Base-by-base conservation (phyloP, 2,888 invertebrate species). In the Pegoplata infirma region DNA sequence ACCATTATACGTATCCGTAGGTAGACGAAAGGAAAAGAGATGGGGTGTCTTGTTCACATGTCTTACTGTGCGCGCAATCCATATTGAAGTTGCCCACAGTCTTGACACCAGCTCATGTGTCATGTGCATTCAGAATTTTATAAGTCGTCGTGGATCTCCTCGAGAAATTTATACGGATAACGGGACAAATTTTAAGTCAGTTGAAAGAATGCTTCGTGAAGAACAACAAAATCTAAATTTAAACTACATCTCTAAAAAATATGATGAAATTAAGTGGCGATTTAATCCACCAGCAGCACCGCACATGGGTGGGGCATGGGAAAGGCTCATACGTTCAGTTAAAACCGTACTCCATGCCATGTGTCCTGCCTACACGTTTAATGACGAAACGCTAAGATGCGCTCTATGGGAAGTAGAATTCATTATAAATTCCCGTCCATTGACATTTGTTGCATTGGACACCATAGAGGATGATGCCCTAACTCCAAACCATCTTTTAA, bases 31-130 rank as follows among this genome's bases (percentile, higher is more conserved):
- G 5, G 81, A 82, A 40, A 83, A 83, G 16, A 53, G 73, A 49
- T 82, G 82, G 82, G 79, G 79, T 3, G 81, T 80, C 8, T 25
- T 81, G 25, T 81, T 83, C 17, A 83, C 82, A 0, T 82, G 81
- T 55, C 56, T 82, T 3, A 83, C 82, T 0, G 51, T 74, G 6
- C 82, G 79, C 1, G 81, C 78, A 0, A 72, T 82, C 1, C 82
- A 82, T 19, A 59, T 82, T 0, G 81, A 83, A 55, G 10, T 82
- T 14, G 80, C 81, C 6, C 53, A 71, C n/a, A 74, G 74, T 46
- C 28, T 81, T 1, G 81, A 80, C 7, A 66, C 79, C 1, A 75
- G 81, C 16, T 80, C 80, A 1, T 82, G 82, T 36, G 16, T 64
- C 2, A 56, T 81, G 56, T 59, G 23, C 3, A 61, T 82, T 1